Conservation (phyloP, 2,113 vertebrate species). For the Mystacornis crossleyi region DNA sequence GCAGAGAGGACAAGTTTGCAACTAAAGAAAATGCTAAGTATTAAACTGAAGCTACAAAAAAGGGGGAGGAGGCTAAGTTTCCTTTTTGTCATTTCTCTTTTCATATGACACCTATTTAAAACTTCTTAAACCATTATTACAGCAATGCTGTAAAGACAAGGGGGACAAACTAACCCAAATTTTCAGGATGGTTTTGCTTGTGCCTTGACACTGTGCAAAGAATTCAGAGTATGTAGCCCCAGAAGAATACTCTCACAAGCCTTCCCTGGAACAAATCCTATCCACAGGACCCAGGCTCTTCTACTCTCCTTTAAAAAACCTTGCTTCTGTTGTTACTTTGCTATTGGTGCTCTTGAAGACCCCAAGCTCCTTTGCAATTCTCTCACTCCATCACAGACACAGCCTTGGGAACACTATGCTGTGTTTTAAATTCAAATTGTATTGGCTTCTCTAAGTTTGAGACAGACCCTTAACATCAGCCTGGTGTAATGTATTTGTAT, state of each 20-base stretch:
- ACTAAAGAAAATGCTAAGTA: slow-evolving; percentile 11
- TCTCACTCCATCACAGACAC: neutral
- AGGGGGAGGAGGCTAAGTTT: neutral
- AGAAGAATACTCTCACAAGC: neutral
- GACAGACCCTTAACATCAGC: slow-evolving; percentile 31
- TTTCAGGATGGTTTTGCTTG: neutral
- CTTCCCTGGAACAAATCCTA: neutral
- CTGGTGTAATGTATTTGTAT: slow-evolving; percentile 18
- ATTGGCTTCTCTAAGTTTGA: neutral
- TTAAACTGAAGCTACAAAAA: neutral
- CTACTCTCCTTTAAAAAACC: neutral
- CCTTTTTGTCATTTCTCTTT: neutral
- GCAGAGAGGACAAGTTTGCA: slow-evolving; percentile 1
- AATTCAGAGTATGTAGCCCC: neutral
- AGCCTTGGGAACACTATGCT: neutral
- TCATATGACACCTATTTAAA: neutral
- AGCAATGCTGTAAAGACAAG: neutral
- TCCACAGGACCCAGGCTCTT: neutral
- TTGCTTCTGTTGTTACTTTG: neutral
- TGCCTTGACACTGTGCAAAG: neutral
- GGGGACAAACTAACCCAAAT: neutral
- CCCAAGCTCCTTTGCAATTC: neutral
- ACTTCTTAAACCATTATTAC: neutral
- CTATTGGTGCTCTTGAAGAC: neutral
- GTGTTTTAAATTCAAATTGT: neutral